Evolutionary conservation across 53 echinoderm and acorn worm genomes (phyloP), one percentile per base, ranked within the genome.

Genomic region (Arbacia lixula): DNA sequence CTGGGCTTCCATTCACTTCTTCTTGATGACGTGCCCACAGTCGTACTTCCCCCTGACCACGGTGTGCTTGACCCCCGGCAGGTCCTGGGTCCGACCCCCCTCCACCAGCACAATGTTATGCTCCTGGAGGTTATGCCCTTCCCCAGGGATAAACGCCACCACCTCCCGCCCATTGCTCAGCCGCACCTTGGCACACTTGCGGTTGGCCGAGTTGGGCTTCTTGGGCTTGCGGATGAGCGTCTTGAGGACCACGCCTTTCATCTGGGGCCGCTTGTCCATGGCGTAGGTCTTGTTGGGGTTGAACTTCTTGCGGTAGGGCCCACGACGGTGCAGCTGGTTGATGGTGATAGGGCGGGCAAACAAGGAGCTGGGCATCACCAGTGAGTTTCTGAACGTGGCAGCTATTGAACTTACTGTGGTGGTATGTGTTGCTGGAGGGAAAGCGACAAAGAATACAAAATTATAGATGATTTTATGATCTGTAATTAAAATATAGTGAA

Each of bases 71-170:
- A 95, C 95, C 14, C 95, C 95, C 20, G 90, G 91, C 49, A 95
- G 85, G 73, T 95, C 95, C 57, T 95, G 95, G 32, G 95, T 95
- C 41, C 93, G 68, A 1, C 95, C 95, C 5, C 95, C 95, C 77
- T 93, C 95, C 78, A 95, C 95, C 72, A 95, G 66, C 37, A 95
- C 95, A 41, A 95, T 93, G 85, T 95, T 95, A 72, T 95, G 95
- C 36, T 95, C 95, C 74, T 95, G 95, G 14, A 95, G 86, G 36
- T 88, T 95, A 66, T 95, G 95, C 12, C 95, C 95, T 39, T 93
- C 93, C 28, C 95, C 95, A 16, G 95, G 95, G 29, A 95, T 93
- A 55, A 93, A 93, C 4, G 95, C 95, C 6, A 86, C 68, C 30
- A 95, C 95, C 60, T 95, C 95, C 38, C 86, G 90, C 12, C 95